Evolutionary conservation across 1,140 invertebrate species (phyloP), one percentile per base, ranked within the genome.

Genomic region (Zaprionus camerounensis): DNA sequence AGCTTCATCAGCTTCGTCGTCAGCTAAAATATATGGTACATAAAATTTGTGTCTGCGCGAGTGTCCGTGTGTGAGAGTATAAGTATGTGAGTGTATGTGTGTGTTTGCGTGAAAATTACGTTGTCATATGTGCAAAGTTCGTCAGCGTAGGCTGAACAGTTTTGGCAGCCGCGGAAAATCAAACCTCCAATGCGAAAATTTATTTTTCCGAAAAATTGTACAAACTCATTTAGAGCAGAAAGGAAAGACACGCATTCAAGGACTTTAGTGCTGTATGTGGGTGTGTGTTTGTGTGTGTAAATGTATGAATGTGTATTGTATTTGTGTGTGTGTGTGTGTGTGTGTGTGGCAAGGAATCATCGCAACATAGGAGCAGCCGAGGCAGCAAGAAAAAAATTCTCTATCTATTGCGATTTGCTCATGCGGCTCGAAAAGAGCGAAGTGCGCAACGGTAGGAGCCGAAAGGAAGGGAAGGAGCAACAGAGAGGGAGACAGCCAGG

Each of bases 391-490:
- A 91, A 91, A 85, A 91, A 91, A 91, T 91, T 91, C 88, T 91
- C 88, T 91, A 91, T 91, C 88, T 91, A 91, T 91, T 91, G 88
- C 88, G 88, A 91, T 91, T 91, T 91, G 88, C 77, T 91, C 84
- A 87, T 88, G 88, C 82, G 82, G 85, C 85, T 87, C 84, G 75
- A 79, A 88, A 88, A 88, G 84, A 87, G 84, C 84, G 74, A 78
- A 88, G 78, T 75, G 73, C 81, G 77, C 80, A 80, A 69, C 65
- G 82, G 58, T 71, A 58, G 76, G 31, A 36, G 63, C 41, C 41
- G 41, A 46, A 46, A 36, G 31, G 31, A 34, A 62, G 64, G 51
- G 22, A 46, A 58, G 20, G 61, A 41, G 17, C 20, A 26, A 26
- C 24, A 41, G 34, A 41, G 58, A 22, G 41, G 49, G 46, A 34